Evolutionary conservation across 35 echinoderm and acorn worm genomes (phyloP).

Genomic region (Strongylocentrotus purpuratus): DNA sequence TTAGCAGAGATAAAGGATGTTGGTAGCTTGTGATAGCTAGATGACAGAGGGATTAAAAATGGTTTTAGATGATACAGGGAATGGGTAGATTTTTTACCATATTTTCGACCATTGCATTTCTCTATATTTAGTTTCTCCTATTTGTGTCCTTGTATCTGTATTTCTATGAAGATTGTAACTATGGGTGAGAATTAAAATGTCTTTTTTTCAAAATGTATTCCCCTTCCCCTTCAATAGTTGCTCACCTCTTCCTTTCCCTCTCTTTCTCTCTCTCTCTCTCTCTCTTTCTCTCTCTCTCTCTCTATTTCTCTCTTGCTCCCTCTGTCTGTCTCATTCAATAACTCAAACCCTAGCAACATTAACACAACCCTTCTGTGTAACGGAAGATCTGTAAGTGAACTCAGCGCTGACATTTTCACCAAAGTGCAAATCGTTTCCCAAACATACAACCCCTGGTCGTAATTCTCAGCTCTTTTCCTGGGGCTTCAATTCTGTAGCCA

Average conservation of each 20-base stretch:
- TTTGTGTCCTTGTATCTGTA: no score
- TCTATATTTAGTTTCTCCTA: no score
- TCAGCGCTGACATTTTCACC: not conserved
- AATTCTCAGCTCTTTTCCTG: not conserved
- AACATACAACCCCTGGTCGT: not conserved
- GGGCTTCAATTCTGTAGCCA: not conserved
- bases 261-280: not conserved
- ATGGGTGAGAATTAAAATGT: no score
- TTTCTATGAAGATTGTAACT: no score
- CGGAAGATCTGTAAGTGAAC: not conserved
- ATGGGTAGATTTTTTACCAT: no score
- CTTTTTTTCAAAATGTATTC: no score
- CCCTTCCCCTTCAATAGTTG: no score
- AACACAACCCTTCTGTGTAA: not conserved
- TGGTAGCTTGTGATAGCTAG: no score
- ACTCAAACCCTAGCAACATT: not conserved
- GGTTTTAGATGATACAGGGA: no score
- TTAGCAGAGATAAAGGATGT: not conserved
- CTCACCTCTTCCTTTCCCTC: not conserved
- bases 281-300: not conserved
- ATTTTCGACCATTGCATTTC: no score
- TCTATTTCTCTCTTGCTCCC: not conserved
- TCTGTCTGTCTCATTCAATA: not conserved
- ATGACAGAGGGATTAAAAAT: no score
- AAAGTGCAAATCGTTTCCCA: conserved; percentile 17